phyloP scores from a whole-genome alignment of 2,888 invertebrate species.

The Hypomecis punctinalis region DNA sequence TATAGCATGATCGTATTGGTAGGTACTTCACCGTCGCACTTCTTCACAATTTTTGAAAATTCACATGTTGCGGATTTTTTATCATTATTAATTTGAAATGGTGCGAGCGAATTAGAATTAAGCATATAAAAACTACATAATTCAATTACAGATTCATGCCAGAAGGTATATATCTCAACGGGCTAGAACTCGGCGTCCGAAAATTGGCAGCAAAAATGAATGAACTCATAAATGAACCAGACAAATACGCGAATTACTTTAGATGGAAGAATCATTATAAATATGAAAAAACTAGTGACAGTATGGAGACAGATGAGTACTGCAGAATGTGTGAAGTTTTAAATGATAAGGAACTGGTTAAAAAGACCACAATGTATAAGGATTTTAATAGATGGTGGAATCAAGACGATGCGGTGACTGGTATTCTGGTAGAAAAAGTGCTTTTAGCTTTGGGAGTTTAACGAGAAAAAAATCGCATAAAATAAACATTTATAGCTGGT shows the following conservation, averaged over 20 bases:
- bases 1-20: no score
- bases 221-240: slow-evolving; percentile 59
- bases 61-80: no score
- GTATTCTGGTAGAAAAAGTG: no score
- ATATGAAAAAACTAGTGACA: slow-evolving; percentile 57
- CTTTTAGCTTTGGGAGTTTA: no score
- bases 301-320: slow-evolving; percentile 66
- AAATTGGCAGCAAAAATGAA: slow-evolving; percentile 64
- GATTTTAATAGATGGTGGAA: slow-evolving; percentile 71
- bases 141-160: slow-evolving; percentile 70
- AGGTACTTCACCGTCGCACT: no score
- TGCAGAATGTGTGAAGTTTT: slow-evolving; percentile 69
- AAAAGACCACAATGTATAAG: slow-evolving; percentile 52
- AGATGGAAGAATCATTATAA: slow-evolving; percentile 72
- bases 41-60: no score
- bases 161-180: slow-evolving; percentile 70
- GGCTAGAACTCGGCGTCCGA: slow-evolving; percentile 53
- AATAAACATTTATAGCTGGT: no score
- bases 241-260: slow-evolving; percentile 66
- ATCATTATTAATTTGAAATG: no score
- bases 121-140: no score
- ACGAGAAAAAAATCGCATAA: no score
- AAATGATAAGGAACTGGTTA: slow-evolving; percentile 58
- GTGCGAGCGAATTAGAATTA: no score
- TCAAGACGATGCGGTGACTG: slow-evolving; percentile 15